A percentile compares a stretch with the other conserved stretches of the same genome.
Evolutionary conservation across 2,113 vertebrate species (phyloP).

Genomic region (Pollimyrus isidori): DNA sequence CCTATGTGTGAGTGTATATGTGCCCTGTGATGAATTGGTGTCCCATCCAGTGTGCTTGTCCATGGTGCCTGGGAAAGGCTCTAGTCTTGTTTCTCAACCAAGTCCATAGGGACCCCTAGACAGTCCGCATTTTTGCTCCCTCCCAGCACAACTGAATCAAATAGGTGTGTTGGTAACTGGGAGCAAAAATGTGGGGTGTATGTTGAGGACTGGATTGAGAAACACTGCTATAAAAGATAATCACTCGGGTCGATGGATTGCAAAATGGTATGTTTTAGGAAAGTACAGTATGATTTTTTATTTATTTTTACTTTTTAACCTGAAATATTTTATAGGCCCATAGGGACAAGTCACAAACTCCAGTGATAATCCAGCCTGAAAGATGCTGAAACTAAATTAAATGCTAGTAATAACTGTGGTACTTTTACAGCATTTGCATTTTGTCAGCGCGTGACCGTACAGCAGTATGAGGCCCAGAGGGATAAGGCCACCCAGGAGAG

Average conservation of each 20-base stretch:
- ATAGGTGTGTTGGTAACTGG: not conserved
- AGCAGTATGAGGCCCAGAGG: conserved; percentile 67
- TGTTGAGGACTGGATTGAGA: not conserved
- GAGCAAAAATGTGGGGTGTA: not conserved
- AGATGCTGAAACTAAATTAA: not conserved
- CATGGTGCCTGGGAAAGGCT: not conserved
- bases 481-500: conserved; percentile 50
- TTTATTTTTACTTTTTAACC: not conserved
- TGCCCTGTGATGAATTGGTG: not conserved
- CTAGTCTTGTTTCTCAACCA: not conserved
- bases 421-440: conserved; percentile 66
- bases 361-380: not conserved
- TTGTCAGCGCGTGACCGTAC: conserved; percentile 62
- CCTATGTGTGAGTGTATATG: not conserved
- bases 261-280: not conserved
- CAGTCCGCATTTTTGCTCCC: not conserved
- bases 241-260: not conserved
- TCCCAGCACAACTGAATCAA: not conserved
- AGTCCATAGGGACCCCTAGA: too few species aligned
- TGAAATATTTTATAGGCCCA: not conserved
- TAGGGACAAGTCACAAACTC: not conserved
- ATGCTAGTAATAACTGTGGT: not conserved
- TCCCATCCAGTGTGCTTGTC: not conserved
- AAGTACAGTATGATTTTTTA: not conserved
- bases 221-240: not conserved